Percentiles rank a stretch among this genome's conserved stretches.
Evolutionary conservation across 2,888 invertebrate genomes (phyloP).

Genomic region (Himalopsyche tibetana): DNA sequence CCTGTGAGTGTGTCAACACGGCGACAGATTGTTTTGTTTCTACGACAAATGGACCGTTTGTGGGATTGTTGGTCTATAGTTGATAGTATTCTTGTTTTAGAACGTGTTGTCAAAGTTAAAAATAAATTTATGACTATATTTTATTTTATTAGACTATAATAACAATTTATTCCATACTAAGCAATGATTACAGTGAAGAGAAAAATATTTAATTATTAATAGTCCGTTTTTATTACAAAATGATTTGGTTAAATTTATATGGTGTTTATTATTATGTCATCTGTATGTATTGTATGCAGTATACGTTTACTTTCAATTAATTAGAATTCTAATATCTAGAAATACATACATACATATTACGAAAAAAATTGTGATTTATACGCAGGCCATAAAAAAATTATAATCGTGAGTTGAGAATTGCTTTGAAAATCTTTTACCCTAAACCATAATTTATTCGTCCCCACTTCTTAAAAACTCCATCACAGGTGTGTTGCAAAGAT

Average conservation of each 20-base stretch:
- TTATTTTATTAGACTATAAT: too few relatives aligned
- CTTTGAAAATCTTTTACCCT: neutral
- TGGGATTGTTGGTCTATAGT: neutral
- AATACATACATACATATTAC: neutral
- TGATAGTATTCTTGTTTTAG: neutral
- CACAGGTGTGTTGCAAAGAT: slow-evolving; percentile 42
- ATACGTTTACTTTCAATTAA: too few relatives aligned
- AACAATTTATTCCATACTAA: too few relatives aligned
- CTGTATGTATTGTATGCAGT: too few relatives aligned
- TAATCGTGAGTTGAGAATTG: neutral
- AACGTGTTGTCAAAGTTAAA: too few relatives aligned
- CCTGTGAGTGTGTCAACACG: slow-evolving; percentile 8
- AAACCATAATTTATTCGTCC: slow-evolving; percentile 33
- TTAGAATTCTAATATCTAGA: neutral
- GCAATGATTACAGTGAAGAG: too few relatives aligned
- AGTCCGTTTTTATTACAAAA: too few relatives aligned
- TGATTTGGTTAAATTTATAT: too few relatives aligned
- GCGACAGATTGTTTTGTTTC: slow-evolving; percentile 32
- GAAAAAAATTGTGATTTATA: neutral
- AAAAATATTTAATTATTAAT: too few relatives aligned
- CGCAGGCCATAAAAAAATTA: neutral
- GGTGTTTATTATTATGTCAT: too few relatives aligned
- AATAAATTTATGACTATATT: too few relatives aligned
- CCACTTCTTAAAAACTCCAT: slow-evolving; percentile 37
- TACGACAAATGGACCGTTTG: neutral